phyloP scores from a whole-genome alignment of 2,797 vertebrate species.

The Catamblyrhynchus diadema region DNA sequence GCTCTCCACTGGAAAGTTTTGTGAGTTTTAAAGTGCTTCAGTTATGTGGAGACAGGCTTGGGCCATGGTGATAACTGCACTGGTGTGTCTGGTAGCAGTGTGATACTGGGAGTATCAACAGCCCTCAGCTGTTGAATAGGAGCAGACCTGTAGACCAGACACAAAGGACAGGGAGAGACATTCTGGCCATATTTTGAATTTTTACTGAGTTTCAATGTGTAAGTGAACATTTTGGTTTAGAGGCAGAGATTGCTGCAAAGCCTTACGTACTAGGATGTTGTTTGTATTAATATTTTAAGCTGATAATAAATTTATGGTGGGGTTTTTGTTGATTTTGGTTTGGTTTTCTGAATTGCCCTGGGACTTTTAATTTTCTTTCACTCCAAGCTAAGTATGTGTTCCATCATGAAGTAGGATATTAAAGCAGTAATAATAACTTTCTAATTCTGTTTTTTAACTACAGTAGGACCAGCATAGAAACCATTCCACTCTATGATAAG shows the following conservation, averaged over 20 bases:
- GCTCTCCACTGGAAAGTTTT: background rate
- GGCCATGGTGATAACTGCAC: background rate
- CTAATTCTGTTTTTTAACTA: background rate
- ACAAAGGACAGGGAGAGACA: background rate
- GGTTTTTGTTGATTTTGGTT: background rate
- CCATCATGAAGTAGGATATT: background rate
- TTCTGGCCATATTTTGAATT: background rate
- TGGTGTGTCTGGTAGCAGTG: background rate
- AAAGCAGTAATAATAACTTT: background rate
- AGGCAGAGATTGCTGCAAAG: background rate
- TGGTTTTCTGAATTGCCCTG: background rate
- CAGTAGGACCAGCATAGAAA: background rate
- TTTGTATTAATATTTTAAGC: constrained; percentile 29
- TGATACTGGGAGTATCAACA: background rate
- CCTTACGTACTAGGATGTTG: background rate
- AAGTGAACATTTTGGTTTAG: background rate
- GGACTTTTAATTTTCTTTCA: constrained; percentile 38
- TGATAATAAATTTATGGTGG: background rate
- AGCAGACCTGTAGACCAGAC: background rate
- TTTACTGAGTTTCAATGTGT: background rate
- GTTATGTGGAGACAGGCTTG: background rate
- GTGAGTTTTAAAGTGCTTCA: background rate
- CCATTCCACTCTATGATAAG: background rate
- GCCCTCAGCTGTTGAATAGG: background rate
- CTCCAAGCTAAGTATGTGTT: background rate